phyloP scores from a whole-genome alignment of 2,888 invertebrate species.

The Alloplasta piceator region DNA sequence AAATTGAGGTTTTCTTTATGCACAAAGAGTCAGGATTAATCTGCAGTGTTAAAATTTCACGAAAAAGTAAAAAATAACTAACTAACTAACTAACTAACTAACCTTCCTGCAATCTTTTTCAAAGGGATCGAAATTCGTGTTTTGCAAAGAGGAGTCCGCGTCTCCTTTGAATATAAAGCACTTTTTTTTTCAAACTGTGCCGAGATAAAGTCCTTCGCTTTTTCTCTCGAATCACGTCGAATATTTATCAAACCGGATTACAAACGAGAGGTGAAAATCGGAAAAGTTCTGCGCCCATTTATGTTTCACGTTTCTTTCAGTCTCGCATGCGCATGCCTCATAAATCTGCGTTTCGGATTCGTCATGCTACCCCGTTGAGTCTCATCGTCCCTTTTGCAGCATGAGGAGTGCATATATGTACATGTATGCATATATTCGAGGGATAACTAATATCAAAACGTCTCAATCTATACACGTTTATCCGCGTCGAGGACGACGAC shows the following conservation, averaged over 20 bases:
- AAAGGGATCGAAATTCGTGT: no score
- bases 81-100: no score
- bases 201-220: neutral
- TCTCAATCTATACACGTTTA: constrained; percentile 72
- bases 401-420: constrained; percentile 36
- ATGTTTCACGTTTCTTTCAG: constrained; percentile 29
- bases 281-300: constrained; percentile 27
- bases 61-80: no score
- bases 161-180: no score
- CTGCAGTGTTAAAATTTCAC: no score
- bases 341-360: constrained; percentile 74
- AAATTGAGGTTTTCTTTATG: no score
- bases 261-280: constrained; percentile 34
- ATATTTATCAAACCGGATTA: constrained; percentile 59
- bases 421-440: constrained; percentile 36
- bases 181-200: no score
- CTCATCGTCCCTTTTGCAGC: constrained; percentile 35
- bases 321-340: constrained; percentile 54
- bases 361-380: constrained; percentile 72
- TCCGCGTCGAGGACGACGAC: constrained; percentile 21
- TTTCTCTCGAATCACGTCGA: constrained; percentile 22
- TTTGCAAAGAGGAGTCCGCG: no score
- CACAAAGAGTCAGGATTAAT: no score
- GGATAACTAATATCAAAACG: constrained; percentile 72
- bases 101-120: no score